These are phyloP conservation scores for Butastur rufipennis DNA, from an alignment of 2,113 vertebrate species.

Conservation along the genomic window DNA sequence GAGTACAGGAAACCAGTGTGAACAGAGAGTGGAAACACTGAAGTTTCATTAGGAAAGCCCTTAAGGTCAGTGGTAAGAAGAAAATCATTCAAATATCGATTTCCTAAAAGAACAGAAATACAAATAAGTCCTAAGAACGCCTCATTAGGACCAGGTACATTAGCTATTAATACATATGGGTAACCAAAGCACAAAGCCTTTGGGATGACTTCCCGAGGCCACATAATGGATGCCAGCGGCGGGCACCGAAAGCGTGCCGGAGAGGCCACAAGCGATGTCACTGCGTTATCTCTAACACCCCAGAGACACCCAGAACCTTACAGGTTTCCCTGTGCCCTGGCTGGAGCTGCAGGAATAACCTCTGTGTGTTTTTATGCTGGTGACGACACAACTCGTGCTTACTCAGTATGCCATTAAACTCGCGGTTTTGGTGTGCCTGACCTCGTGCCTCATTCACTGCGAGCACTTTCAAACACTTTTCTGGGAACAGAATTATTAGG, in stretches of 20 bases:
- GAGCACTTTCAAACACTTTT: not conserved
- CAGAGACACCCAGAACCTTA: not conserved
- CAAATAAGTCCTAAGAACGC: not conserved
- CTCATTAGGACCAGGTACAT: not conserved
- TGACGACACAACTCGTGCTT: not conserved
- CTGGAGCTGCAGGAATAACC: not conserved
- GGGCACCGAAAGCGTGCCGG: accelerated
- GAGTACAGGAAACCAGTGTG: not conserved
- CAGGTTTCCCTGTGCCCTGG: not conserved
- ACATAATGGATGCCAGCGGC: accelerated
- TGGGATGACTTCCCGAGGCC: not conserved
- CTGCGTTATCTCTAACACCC: not conserved
- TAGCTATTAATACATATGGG: not conserved
- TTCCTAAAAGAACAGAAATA: not conserved
- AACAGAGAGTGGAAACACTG: not conserved
- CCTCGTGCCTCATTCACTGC: not conserved
- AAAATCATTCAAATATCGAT: not conserved
- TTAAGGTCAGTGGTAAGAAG: not conserved
- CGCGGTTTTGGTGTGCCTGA: not conserved
- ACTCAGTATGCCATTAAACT: not conserved
- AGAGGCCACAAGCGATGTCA: too few species aligned
- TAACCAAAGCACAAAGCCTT: not conserved
- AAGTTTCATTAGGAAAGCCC: not conserved
- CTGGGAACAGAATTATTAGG: not conserved
- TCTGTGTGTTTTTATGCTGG: not conserved